Evolutionary conservation across 2,888 invertebrate species (phyloP), one percentile per base, ranked within the genome.

Genomic region (Stegana nigrithorax): DNA sequence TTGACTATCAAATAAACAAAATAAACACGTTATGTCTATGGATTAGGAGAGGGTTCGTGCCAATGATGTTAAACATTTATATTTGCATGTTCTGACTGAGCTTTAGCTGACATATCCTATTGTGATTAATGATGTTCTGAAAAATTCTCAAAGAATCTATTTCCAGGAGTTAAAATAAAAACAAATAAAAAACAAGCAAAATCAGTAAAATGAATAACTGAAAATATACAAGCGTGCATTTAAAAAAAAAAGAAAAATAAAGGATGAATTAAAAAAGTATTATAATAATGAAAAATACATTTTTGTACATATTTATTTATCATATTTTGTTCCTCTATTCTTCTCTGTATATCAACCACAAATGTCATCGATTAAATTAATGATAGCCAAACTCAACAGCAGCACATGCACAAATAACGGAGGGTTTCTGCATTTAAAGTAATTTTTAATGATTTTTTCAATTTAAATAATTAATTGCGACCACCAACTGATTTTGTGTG

Each of bases 341-440:
- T 44, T 53, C 17, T 26, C 32, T 10, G 26, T 8, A 53, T 12
- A 4, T 29, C 47, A 47, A 14, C 55, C 50, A 19, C 57, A 47
- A 50, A 17, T 51, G 47, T 47, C 66, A 60, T 59, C 27, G 56
- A 51, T 39, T 57, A 53, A 66, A 66, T 66, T 64, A 66, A 66
- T 64, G 60, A 62, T 39, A 55, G 39, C 42, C 44, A 45, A 21
- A 36, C 8, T 36, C 12, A 60, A 63, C 10, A 12, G n/a, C n/a
- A 23, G 21, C 29, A 36, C 4, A 47, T 8, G 26, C 7, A 0
- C 19, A 39, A 47, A 23, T 10, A 21, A 4, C 17, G 55, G 55
- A 29, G 55, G 21, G 29, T 29, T 21, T 14, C 21, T 36, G 8
- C 36, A 42, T n/a, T 7, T n/a, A 32, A 12, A 21, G 14, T 14